Evolutionary conservation across 2,113 vertebrate genomes (phyloP), one percentile per base, ranked within the genome.

Genomic region (Rhinolophus sinicus): DNA sequence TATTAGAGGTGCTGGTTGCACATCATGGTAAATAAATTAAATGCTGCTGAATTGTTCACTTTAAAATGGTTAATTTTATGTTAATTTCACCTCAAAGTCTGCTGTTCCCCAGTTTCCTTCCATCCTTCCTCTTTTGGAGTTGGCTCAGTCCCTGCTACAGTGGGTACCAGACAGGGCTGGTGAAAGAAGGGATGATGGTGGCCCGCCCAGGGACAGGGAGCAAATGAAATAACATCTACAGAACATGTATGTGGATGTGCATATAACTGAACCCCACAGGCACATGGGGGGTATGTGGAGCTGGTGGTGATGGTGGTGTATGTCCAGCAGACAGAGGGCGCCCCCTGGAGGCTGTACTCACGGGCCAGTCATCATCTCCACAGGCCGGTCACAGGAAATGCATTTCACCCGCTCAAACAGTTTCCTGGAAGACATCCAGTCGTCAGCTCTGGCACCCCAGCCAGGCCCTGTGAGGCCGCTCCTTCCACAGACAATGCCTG

Each of bases 361-460:
- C 98, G 95, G 98, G 4, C 54, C 87, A 0, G 96, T 97, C 94
- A 96, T 97, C 82, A 97, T 33, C 28, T 95, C 93, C 90, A 98
- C 94, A 0, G 92, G 96, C 65, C 97, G 97, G 85, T 98, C 94
- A 0, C 98, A 99, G 58, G 98, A 99, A n/a, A 98, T 97, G 96
- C 98, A 98, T 54, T 98, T 98, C 26, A 97, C 97, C 5, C 83
- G 93, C 77, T 98, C 97, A 21, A 97, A 98, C 54, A 98, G 96
- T 62, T 98, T 98, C 96, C 98, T 98, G 96, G 38, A 97, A 97
- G 52, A 88, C 78, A 95, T 0, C 15, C 16, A 1, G 18, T 47
- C 3, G 1, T 93, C 70, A 80, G 90, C 38, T 8, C 8, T 28
- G 2, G 1, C 33, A 10, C 10, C 3, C 13, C 1, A 4, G 24